Evolutionary conservation across 2,888 invertebrate genomes (phyloP), one percentile per base, ranked within the genome.

Genomic region (Entomobrya proxima): DNA sequence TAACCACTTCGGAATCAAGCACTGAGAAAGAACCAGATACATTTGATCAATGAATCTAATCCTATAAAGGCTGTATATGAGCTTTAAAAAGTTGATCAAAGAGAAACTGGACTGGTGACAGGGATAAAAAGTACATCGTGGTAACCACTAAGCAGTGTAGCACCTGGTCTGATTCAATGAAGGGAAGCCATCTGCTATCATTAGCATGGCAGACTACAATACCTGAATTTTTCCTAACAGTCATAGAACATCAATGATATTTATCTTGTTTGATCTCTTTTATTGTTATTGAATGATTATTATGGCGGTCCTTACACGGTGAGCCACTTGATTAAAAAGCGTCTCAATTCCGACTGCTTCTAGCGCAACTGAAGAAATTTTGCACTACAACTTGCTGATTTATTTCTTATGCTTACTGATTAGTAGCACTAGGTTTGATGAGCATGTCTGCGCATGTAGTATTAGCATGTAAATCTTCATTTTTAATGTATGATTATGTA

Each of bases 261-360:
- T 58, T 52, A 84, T 84, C 84, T 76, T 67, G 76, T 76, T 84
- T 84, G 84, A 77, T 84, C 78, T 84, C 77, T 47, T 84, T 78
- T 78, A 78, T 78, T 69, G 77, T 72, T 78, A 78, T 78, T 78
- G 77, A 84, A 78, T 78, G 84, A 84, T 78, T 84, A 72, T 52
- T 24, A 72, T 77, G 84, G 69, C 76, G 67, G 64, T 61, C 61
- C 55, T 52, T 52, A 24, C 35, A 47, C 72, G 27, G 30, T 72
- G 52, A n/a, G 35, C 61, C 24, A 61, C 61, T 80, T 82, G 82
- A 82, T 82, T 74, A 74, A 74, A 72, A 47, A 72, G 27, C 72
- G 5, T n/a, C 44, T n/a, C 72, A 61, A 61, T 58, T 52, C 52
- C 75, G 21, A 30, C 74, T 69, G 7, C 44, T 74, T 32, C 44